Base-by-base conservation (phyloP, 2,113 vertebrate genomes). In the Oryzias melastigma region DNA sequence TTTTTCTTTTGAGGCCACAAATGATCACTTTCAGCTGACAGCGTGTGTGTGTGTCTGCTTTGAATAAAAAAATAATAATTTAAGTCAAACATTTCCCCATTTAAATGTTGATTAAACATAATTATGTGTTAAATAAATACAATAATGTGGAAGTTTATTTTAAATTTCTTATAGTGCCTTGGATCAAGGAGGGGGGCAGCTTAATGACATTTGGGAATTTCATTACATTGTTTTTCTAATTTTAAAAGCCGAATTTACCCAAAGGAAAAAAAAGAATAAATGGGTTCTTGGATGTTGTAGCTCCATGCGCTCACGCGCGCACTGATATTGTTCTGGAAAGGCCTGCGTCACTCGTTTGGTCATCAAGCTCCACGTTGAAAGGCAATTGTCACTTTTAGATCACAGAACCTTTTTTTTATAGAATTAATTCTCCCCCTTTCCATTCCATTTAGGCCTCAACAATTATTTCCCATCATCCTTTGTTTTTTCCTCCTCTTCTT, bases 181-280 rank as follows among this genome's bases (percentile, higher is more conserved):
- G 95, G 94, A 95, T 92, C 91, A 93, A 93, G 93, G 95, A 94
- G 92, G 94, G 92, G 93, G 91, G 92, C 93, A 35, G 35, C 10
- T 35, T 68, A 57, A 78, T 65, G 57, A 76, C 78, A 65, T 75
- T 53, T 65, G 74, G 69, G 43, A 63, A 27, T 74, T 78, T 66
- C 19, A 57, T 76, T 78, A 57, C 64, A 73, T 82, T 76, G 78
- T 68, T 53, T 75, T 73, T 75, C 24, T 24, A 41, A 19, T 47
- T 47, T 15, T 5, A 20, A 84, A 77, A 49, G 57, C 72, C 68
- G 78, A 75, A 68, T 76, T 84, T 74, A 77, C 58, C 58, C 67
- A 77, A 78, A 76, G 77, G 63, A 69, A 67, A 75, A 22, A 22
- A 3, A 22, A 22, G 22, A 22, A 22, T 22, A 22, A 3, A 22